Conservation (phyloP, 2,888 invertebrate species). For the Machimus atricapillus region DNA sequence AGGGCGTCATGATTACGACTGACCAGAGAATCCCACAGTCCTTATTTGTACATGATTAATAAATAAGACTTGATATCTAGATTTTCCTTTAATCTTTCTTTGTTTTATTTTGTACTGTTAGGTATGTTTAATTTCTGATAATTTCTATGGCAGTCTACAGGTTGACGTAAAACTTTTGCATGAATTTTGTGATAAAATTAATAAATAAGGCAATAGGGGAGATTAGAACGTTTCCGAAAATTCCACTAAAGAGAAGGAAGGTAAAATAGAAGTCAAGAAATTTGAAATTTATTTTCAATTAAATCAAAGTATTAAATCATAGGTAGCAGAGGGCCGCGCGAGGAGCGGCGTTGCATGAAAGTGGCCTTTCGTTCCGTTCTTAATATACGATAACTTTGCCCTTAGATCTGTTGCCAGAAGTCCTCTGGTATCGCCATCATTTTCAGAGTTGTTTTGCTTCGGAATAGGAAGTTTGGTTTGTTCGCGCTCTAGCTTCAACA, state of each 20-base stretch:
- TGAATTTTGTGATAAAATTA: too few species aligned
- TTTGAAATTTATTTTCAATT: not conserved
- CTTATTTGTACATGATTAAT: too few species aligned
- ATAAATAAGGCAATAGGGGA: too few species aligned
- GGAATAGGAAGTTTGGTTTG: not conserved
- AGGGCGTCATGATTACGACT: too few species aligned
- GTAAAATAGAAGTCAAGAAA: not conserved
- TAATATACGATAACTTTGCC: not conserved
- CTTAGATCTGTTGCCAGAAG: not conserved
- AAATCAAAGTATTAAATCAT: not conserved
- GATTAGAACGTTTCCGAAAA: not conserved
- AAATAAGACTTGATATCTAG: too few species aligned
- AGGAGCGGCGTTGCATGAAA: not conserved
- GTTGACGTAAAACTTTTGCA: too few species aligned
- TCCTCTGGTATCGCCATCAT: not conserved
- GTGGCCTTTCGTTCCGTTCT: not conserved
- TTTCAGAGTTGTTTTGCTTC: not conserved
- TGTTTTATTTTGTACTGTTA: too few species aligned
- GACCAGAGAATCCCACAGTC: too few species aligned
- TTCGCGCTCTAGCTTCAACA: not conserved
- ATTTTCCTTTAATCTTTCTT: too few species aligned
- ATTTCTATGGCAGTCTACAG: too few species aligned
- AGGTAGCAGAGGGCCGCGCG: not conserved
- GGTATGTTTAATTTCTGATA: too few species aligned
- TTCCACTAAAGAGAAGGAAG: not conserved